Evolutionary conservation across 1,140 invertebrate species (phyloP), one percentile per base, ranked within the genome.

Genomic region (Oppia nitens): DNA sequence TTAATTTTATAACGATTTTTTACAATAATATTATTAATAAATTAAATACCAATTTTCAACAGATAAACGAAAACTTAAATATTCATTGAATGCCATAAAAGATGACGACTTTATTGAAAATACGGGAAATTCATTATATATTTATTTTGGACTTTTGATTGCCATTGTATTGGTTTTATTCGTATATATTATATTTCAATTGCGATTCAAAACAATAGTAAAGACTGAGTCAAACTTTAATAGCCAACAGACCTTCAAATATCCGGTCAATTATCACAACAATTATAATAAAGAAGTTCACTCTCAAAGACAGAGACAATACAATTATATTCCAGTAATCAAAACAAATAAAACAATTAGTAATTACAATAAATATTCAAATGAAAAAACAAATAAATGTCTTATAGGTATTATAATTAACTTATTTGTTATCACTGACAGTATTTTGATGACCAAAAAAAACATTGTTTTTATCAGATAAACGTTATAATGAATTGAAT

Each of bases 71-170:
- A 17, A 17, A 17, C 32, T 40, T 6, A 40, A 17, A 40, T 9
- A 9, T 40, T 40, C 32, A 40, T 17, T 9, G 17, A 40, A 40
- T 17, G 6, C 6, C 32, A 40, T 17, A 9, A 6, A 40, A 6
- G 32, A 40, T 9, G 32, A 40, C 6, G 17, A 17, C 32, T 9
- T 40, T 9, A 17, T 40, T 6, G 6, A 6, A 17, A 40, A 40
- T 17, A 17, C 6, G 26, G 52, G 17, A 53, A 23, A 53, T 17
- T 17, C 40, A n/a, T 20, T 59, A 24, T 28, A 21, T 11, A 57
- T 59, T n/a, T 59, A 54, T 24, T 60, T 59, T 29, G 12, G 51
- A 27, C 27, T 51, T 14, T 27, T 59, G 57, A 32, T 55, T 2
- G 20, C 55, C 12, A 40, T 59, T 17, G 27, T 59, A 2, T 59